Base-by-base conservation (phyloP, 2,888 invertebrate species). In the Lutraria lutraria region DNA sequence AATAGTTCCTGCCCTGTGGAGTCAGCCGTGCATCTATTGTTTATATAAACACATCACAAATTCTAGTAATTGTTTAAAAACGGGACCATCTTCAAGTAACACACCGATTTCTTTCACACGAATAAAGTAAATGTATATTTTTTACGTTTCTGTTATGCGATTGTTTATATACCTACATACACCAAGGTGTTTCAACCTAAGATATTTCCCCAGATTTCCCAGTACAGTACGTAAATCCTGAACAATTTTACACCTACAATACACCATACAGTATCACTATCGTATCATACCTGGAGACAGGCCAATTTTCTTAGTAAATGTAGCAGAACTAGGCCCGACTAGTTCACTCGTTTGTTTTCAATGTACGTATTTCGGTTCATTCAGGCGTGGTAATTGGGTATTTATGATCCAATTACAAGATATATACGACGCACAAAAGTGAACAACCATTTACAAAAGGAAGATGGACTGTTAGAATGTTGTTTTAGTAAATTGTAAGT, bases 251-350 rank as follows among this genome's bases (percentile, higher is more conserved):
- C 63, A 52, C 34, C 25, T 83, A 84, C 76, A 83, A 25, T 84
- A 84, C n/a, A n/a, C 76, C 76, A 8, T 76, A 76, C 21, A 84
- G 72, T 80, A 53, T 85, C 80, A 79, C 79, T 80, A 85, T 85
- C 79, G 29, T 79, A 76, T 85, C 85, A 31, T 85, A 60, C 85
- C 85, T 85, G 85, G 85, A 79, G 21, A 0, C 0, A 29, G 29
- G 85, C 85, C 85, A 84, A 76, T 53, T 76, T n/a, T 53, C 31
- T 29, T 25, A 54, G 76, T 54, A 84, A 85, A 85, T 80, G 56
- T 34, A 54, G 80, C 85, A 85, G 56, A 43, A 29, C 34, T 34
- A 85, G 85, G 85, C 85, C 85, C 60, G 60, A 34, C 80, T 80
- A 31, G 80, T 80, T 80, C 31, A 80, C 25, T 80, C 60, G 80